Evolutionary conservation across 2,797 vertebrate species (phyloP).

Genomic region (Macropus fuliginosus): DNA sequence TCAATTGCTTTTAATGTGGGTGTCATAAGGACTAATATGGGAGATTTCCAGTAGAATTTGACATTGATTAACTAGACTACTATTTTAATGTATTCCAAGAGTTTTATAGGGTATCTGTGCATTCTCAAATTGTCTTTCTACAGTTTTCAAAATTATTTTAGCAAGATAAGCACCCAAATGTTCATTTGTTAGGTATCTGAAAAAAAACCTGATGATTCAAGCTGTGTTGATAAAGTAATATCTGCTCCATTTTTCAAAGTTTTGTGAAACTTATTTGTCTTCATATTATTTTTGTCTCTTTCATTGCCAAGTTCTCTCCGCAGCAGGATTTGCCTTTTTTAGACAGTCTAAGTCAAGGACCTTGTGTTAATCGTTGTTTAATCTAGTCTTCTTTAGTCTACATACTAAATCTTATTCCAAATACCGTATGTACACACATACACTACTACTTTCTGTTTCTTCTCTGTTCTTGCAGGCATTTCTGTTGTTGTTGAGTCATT

Average conservation of each 20-base stretch:
- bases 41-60: conserved; percentile 63
- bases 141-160: conserved; percentile 68
- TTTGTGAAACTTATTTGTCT: neutral
- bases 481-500: neutral
- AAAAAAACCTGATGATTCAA: conserved; percentile 44
- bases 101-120: conserved; percentile 59
- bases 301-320: neutral
- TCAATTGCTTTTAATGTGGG: conserved; percentile 67
- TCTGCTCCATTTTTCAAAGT: neutral
- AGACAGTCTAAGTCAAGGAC: neutral
- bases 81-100: conserved; percentile 64
- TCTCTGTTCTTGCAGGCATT: neutral
- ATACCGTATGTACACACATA: neutral
- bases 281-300: neutral
- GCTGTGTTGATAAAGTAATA: neutral
- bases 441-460: neutral
- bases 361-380: neutral
- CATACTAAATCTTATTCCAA: neutral
- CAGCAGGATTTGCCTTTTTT: neutral
- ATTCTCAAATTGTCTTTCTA: conserved; percentile 66
- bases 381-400: neutral
- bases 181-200: conserved; percentile 66
- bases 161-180: conserved; percentile 38
- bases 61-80: conserved; percentile 62
- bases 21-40: conserved; percentile 51